Evolutionary conservation across 1,140 invertebrate species (phyloP).

Genomic region (Bathynomus jamesi): DNA sequence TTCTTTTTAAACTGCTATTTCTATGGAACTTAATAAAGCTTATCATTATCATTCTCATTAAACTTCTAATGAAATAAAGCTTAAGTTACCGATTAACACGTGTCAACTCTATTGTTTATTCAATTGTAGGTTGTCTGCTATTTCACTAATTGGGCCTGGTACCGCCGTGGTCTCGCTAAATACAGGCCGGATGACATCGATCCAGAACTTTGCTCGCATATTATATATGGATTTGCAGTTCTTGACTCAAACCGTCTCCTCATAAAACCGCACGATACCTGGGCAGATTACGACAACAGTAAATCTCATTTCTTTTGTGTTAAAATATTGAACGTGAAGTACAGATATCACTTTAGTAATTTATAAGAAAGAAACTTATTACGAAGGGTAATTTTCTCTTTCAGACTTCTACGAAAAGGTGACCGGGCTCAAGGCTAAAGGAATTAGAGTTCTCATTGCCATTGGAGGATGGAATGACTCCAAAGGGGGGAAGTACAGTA

Average conservation of each 20-base stretch:
- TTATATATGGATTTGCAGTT: slow-evolving; percentile 47
- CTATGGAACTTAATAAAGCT: too few species aligned
- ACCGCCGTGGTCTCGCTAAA: slow-evolving; percentile 43
- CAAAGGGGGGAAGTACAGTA: slow-evolving; percentile 69
- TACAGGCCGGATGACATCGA: slow-evolving; percentile 42
- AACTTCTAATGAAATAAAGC: too few species aligned
- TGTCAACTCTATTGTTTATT: too few species aligned
- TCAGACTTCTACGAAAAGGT: slow-evolving; percentile 58
- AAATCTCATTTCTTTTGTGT: not conserved
- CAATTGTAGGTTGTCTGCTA: slow-evolving; percentile 49
- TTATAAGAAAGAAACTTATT: not conserved
- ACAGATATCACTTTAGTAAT: too few species aligned
- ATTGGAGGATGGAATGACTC: slow-evolving; percentile 87
- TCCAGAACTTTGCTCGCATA: slow-evolving; percentile 45
- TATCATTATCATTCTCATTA: too few species aligned
- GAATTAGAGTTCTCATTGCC: slow-evolving; percentile 61
- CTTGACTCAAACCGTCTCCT: slow-evolving; percentile 37
- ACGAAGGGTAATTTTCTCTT: too few species aligned
- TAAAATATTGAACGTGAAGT: not conserved
- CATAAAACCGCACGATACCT: slow-evolving; percentile 40
- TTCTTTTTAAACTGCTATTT: too few species aligned
- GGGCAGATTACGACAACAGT: slow-evolving; percentile 41
- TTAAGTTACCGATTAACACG: too few species aligned
- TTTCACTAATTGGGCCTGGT: slow-evolving; percentile 46
- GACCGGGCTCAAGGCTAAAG: slow-evolving; percentile 49